These are phyloP conservation scores for Lagodon rhomboides DNA, from an alignment of 2,797 vertebrate species.

Conservation along the genomic window DNA sequence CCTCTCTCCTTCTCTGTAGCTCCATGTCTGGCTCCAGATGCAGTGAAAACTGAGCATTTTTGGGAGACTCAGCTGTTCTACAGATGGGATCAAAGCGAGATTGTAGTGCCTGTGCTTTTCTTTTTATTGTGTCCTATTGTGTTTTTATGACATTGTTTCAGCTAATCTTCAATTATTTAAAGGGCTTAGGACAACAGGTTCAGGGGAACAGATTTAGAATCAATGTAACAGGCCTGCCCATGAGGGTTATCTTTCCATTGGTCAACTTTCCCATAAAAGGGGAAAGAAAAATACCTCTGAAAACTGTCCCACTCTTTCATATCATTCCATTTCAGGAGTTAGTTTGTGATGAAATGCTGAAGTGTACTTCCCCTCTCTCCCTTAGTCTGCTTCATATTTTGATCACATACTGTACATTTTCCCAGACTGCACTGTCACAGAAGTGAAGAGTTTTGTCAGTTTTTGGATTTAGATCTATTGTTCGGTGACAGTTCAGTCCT, in stretches of 20 bases:
- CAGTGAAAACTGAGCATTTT: slow-evolving; percentile 26
- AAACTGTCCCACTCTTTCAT: slow-evolving; percentile 2
- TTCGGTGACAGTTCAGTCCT: neutral
- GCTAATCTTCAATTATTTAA: slow-evolving; percentile 5
- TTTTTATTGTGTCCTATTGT: slow-evolving; percentile 14
- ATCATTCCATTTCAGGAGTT: slow-evolving; percentile 8
- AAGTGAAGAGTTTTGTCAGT: neutral
- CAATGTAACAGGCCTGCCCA: slow-evolving; percentile 12
- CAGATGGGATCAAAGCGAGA: slow-evolving; percentile 74
- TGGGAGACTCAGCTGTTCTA: slow-evolving; percentile 65
- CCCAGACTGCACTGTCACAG: neutral
- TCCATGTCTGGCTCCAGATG: slow-evolving; percentile 50
- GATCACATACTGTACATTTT: neutral
- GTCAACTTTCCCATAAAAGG: slow-evolving; percentile 15
- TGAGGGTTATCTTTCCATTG: neutral
- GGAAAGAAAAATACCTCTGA: slow-evolving; percentile 7
- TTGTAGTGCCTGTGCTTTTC: slow-evolving; percentile 22
- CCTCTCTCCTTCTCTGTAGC: slow-evolving; percentile 18
- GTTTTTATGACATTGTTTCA: slow-evolving; percentile 21
- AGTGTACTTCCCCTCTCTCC: slow-evolving; percentile 2
- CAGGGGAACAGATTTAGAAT: slow-evolving; percentile 2
- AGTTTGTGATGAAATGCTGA: slow-evolving; percentile 4
- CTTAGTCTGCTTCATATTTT: neutral
- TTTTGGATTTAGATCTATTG: neutral
- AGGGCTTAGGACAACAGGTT: neutral